Conservation (phyloP, 1,140 invertebrate species). For the Acromyrmex heyeri region DNA sequence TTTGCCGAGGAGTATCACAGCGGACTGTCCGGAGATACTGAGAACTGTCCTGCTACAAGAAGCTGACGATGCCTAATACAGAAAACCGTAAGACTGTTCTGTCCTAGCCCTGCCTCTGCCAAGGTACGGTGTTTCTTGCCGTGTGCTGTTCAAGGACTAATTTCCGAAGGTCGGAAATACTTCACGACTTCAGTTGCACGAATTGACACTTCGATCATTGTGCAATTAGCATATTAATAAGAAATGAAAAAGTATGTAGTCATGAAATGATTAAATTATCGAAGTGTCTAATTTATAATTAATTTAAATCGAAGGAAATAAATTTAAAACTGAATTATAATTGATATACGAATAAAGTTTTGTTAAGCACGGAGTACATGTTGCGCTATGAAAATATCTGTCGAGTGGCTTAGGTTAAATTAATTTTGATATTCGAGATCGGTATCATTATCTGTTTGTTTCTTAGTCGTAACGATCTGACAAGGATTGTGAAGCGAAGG, state of each 20-base stretch:
- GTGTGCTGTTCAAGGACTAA: conserved; percentile 55
- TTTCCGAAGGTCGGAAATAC: conserved; percentile 65
- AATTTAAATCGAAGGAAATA: neutral
- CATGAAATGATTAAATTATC: neutral
- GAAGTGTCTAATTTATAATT: neutral
- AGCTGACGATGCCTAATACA: conserved; percentile 84
- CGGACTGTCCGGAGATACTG: conserved; percentile 72
- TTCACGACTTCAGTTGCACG: neutral
- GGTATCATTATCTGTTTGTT: neutral
- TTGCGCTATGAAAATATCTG: conserved; percentile 1
- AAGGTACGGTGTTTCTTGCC: conserved; percentile 61
- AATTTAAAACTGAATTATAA: neutral
- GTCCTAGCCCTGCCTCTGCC: conserved; percentile 54
- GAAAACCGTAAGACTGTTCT: conserved; percentile 80
- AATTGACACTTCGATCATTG: neutral
- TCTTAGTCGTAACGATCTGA: conserved; percentile 14
- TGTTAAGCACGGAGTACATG: neutral
- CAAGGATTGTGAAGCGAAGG: conserved; percentile 71
- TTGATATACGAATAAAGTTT: neutral
- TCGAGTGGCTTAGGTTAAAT: neutral
- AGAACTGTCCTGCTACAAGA: conserved; percentile 80
- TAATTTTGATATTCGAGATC: conserved; percentile 10
- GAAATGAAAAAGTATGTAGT: neutral
- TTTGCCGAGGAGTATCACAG: conserved; percentile 62
- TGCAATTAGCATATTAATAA: neutral